These are phyloP conservation scores for Danio albolineatus DNA, from an alignment of 2,797 vertebrate genomes.

Conservation along the genomic window DNA sequence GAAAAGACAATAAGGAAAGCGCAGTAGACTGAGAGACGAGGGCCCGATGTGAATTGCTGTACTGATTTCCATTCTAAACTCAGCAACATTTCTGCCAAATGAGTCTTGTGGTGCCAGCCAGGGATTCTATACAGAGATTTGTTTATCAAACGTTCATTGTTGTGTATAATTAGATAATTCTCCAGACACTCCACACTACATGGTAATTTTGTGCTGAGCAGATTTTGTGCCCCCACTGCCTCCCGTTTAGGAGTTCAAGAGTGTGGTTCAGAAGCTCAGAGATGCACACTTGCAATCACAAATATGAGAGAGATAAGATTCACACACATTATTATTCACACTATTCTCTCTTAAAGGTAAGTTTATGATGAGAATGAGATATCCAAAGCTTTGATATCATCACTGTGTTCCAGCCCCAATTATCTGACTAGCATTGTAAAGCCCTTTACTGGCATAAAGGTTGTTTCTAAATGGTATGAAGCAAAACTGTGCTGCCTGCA, in stretches of 20 bases:
- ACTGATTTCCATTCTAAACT: slow-evolving; percentile 37
- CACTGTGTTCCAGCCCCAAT: neutral
- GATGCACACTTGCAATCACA: neutral
- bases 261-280: slow-evolving; percentile 15
- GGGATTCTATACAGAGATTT: slow-evolving; percentile 42
- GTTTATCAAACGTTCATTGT: slow-evolving; percentile 51
- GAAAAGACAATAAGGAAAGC: slow-evolving; percentile 15
- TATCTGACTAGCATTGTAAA: neutral
- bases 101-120: slow-evolving; percentile 35
- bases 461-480: neutral
- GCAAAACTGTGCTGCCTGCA: neutral
- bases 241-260: slow-evolving; percentile 27
- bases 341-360: neutral
- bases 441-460: neutral
- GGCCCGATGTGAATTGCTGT: neutral
- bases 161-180: slow-evolving; percentile 51
- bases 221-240: slow-evolving; percentile 1
- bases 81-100: slow-evolving; percentile 37
- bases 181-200: slow-evolving; percentile 44
- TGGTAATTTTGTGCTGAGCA: slow-evolving; percentile 41
- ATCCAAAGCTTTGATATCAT: neutral
- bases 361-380: neutral
- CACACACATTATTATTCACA: slow-evolving; percentile 3
- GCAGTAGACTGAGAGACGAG: slow-evolving; percentile 1
- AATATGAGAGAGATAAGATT: neutral